Conservation (phyloP, 2,113 vertebrate genomes). For the Myotis brandtii region DNA sequence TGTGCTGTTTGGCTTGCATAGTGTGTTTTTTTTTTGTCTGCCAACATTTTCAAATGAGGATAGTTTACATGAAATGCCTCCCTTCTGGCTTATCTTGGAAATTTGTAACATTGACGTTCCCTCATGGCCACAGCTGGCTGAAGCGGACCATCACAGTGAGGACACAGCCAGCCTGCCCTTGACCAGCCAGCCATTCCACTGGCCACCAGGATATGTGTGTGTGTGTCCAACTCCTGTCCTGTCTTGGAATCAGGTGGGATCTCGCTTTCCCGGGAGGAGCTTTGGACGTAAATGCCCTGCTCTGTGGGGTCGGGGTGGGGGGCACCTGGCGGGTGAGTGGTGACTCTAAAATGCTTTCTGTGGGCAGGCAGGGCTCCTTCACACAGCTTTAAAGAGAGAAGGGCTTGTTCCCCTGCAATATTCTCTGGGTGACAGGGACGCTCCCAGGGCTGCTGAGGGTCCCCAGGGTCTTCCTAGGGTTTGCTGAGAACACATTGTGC, state of each 20-base stretch:
- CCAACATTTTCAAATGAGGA: not conserved
- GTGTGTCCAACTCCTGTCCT: not conserved
- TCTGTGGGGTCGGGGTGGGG: rapidly evolving
- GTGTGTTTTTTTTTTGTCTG: not conserved
- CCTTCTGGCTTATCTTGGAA: not conserved
- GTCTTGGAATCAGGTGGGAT: not conserved
- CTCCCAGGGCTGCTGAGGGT: not conserved
- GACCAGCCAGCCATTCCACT: not conserved
- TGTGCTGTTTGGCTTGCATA: not conserved
- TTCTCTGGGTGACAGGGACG: not conserved
- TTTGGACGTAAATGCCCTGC: not conserved
- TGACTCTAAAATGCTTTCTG: not conserved
- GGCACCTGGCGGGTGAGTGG: not conserved
- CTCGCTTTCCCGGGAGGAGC: not conserved
- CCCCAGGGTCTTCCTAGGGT: not conserved
- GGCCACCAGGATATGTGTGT: not conserved
- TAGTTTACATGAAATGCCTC: not conserved
- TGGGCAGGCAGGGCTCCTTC: not conserved
- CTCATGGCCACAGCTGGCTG: not conserved
- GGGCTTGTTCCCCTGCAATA: not conserved
- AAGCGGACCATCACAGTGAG: not conserved
- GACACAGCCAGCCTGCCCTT: not conserved
- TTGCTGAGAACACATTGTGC: not conserved
- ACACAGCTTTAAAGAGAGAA: not conserved
- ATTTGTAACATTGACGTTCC: not conserved